A percentile compares a stretch with the other conserved stretches of the same genome.
Evolutionary conservation across 2,888 invertebrate genomes (phyloP).

Genomic region (Tetragonula carbonaria): DNA sequence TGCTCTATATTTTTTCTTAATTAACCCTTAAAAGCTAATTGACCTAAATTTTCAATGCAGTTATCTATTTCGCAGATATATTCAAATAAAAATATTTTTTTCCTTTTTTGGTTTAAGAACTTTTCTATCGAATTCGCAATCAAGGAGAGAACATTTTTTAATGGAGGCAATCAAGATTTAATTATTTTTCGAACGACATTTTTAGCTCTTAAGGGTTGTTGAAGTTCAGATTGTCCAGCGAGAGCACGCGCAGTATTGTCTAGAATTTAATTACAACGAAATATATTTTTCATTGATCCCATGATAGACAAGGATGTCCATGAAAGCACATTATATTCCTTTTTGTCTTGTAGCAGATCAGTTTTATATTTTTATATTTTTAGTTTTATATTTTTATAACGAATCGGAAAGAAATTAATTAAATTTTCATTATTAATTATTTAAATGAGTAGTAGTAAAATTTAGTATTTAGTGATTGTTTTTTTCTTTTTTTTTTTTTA

Average conservation of each 20-base stretch:
- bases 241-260: slow-evolving; percentile 64
- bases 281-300: slow-evolving; percentile 59
- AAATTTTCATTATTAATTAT: not conserved
- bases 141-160: not conserved
- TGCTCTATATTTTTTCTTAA: slow-evolving; percentile 21
- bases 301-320: slow-evolving; percentile 33
- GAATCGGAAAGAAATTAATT: not conserved
- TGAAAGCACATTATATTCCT: slow-evolving; percentile 25
- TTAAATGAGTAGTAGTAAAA: not conserved
- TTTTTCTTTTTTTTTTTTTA: not conserved
- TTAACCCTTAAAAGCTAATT: slow-evolving; percentile 48
- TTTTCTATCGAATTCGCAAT: not conserved
- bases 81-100: not conserved
- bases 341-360: slow-evolving; percentile 9
- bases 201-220: slow-evolving; percentile 45
- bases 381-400: not conserved
- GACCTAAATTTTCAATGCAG: not conserved
- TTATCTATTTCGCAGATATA: not conserved
- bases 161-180: not conserved
- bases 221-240: slow-evolving; percentile 62
- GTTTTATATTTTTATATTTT: not conserved
- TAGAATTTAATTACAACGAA: slow-evolving; percentile 58
- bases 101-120: not conserved
- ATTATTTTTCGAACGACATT: not conserved
- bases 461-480: not conserved